Base-by-base conservation (phyloP, 2,888 invertebrate genomes). In the Adelognathus sp. region DNA sequence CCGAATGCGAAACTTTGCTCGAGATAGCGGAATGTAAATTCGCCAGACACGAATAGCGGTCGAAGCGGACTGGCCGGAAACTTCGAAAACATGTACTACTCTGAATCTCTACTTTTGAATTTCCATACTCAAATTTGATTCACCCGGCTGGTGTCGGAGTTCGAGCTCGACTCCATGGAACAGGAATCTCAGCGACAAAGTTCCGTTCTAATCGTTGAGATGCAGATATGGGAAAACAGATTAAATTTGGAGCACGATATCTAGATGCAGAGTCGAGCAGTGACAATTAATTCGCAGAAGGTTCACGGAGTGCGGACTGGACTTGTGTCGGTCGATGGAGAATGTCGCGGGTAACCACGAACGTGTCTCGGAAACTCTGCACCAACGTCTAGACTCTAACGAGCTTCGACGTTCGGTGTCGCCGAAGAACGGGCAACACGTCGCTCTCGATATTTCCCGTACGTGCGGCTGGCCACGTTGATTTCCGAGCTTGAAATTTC, bases 281-380 rank as follows among this genome's bases (percentile, higher is more conserved):
- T 7, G n/a, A n/a, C n/a, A 36, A 36, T 36, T 36, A n/a, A 36
- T 36, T 1, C 36, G 11, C 11, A 36, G 36, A 36, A 36, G 7
- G 36, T 36, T 2, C 11, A 36, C 9, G 21, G 46, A 21, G 21
- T 50, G 46, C 46, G n/a, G 36, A 50, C 16, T 16, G 36, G 24
- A 21, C 1, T 36, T 24, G 50, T 33, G 52, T 21, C n/a, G 14
- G 16, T 18, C 11, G 56, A 33, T 66, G 36, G 6, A 14, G 16
- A 36, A 24, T 33, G 36, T 52, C 24, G 36, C 52, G 64, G 64
- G 64, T 66, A 36, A 66, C 64, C 64, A 16, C 50, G 36, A 36
- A 27, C 50, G 50, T 66, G 27, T 61, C n/a, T 9, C 9, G 41
- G 27, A n/a, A 27, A 29, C 46, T 7, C 46, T 3, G 46, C 21